A percentile compares a stretch with the other conserved stretches of the same genome.
phyloP scores from a whole-genome alignment of 2,888 invertebrate species.

The Drosophila stalkeri region DNA sequence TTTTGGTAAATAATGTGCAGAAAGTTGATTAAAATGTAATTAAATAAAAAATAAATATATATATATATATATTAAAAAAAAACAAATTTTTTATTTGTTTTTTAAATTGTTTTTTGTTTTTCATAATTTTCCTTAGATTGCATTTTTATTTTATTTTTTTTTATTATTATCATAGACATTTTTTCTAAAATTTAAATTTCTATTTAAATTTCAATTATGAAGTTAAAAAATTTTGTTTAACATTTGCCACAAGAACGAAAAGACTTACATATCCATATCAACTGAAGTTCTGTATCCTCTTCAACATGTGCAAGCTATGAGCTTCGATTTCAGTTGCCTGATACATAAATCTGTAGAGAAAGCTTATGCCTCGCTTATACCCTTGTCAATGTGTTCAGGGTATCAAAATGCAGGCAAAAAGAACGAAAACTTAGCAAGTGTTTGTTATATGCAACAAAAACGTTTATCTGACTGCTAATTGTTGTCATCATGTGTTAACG shows the following conservation, averaged over 20 bases:
- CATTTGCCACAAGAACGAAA: not conserved
- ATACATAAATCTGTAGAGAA: not conserved
- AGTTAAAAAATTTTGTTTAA: not conserved
- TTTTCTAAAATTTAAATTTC: not conserved
- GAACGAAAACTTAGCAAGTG: conserved; percentile 8
- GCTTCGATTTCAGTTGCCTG: not conserved
- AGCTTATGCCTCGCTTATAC: not conserved
- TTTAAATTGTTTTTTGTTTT: no score
- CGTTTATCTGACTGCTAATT: conserved; percentile 69
- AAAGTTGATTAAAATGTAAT: no score
- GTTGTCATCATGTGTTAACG: conserved; percentile 50
- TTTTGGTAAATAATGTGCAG: not conserved
- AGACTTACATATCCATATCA: not conserved
- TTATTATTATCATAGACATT: no score
- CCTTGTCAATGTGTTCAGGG: conserved; percentile 3
- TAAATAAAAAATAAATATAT: no score
- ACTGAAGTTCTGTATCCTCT: not conserved
- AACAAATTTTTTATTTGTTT: no score
- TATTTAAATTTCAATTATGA: not conserved
- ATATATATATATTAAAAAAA: no score
- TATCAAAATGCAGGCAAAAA: not conserved
- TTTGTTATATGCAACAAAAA: conserved; percentile 40
- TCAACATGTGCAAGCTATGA: not conserved
- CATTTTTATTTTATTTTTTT: no score
- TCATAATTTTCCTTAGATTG: no score